Conservation (phyloP, 2,888 invertebrate species). For the Melanargia galathea region DNA sequence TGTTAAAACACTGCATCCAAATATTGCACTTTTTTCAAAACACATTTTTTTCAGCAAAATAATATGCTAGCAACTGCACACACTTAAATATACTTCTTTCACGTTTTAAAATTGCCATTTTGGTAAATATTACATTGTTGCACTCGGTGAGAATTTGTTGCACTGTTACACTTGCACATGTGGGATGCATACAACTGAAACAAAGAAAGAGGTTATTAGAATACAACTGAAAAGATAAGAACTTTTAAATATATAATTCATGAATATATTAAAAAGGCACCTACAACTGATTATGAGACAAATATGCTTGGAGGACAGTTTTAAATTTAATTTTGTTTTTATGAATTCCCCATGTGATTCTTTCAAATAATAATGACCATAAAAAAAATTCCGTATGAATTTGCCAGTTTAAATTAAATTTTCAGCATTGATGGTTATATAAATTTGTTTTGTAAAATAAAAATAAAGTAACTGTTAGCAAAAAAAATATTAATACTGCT, state of each 20-base stretch:
- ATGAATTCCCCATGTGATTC: too few relatives aligned
- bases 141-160: constrained; percentile 56
- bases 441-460: too few relatives aligned
- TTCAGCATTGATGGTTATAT: too few relatives aligned
- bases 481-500: too few relatives aligned
- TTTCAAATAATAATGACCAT: too few relatives aligned
- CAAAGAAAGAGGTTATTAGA: constrained; percentile 45
- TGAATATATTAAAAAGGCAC: neutral
- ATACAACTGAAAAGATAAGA: neutral
- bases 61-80: constrained; percentile 38
- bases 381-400: too few relatives aligned
- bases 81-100: constrained; percentile 42
- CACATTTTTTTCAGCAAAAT: constrained; percentile 45
- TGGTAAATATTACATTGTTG: constrained; percentile 51
- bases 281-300: neutral
- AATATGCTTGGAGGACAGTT: neutral
- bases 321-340: too few relatives aligned
- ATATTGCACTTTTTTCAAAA: constrained; percentile 60
- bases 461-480: too few relatives aligned
- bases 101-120: constrained; percentile 52
- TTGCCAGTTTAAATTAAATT: too few relatives aligned
- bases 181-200: constrained; percentile 67
- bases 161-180: constrained; percentile 69
- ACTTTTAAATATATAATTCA: neutral
- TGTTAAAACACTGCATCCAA: constrained; percentile 77